Base-by-base conservation (phyloP, 2,888 invertebrate genomes). In the Brenthis hecate region DNA sequence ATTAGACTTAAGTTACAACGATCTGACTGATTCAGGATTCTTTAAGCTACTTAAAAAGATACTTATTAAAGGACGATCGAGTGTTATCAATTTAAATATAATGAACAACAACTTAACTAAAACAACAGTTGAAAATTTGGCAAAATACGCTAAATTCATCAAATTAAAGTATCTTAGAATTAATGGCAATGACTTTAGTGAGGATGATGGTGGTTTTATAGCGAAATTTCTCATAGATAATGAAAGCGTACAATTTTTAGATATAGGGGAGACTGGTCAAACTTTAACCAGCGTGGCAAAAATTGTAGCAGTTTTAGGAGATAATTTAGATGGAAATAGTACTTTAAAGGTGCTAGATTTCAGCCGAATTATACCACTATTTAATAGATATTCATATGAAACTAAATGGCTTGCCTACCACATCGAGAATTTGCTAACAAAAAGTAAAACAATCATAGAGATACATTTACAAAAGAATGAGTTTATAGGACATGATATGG, bases 401-500 rank as follows among this genome's bases (percentile, higher is more conserved):
- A 85, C 87, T 0, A 91, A 89, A 83, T 92, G 91, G 88, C 79
- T 94, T 1, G 93, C 93, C 0, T 93, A 94, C 67, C 93, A 94
- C 66, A 81, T 94, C 0, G 92, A 92, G 75, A 85, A 82, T 62
- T 75, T 93, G 5, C 76, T 93, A 0, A 85, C 88, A 78, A 81
- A 81, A 53, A 92, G 92, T 57, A 75, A 75, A 54, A 85, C 84
- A 4, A 84, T 95, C 48, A 83, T 89, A 0, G 94, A 94, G 75
- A 77, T 95, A 13, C 93, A 94, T 82, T 81, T 94, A 32, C 94
- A 94, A 78, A 95, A 95, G 75, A 94, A 93, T 73, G 86, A 92
- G 77, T 93, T 95, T 50, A 89, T 92, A 14, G 93, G 94, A 0
- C 95, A 95, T 68, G 95, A 95, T 75, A 83, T 95, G 54, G 94